Conservation (phyloP, 2,797 vertebrate species). For the Apodemus agrarius region DNA sequence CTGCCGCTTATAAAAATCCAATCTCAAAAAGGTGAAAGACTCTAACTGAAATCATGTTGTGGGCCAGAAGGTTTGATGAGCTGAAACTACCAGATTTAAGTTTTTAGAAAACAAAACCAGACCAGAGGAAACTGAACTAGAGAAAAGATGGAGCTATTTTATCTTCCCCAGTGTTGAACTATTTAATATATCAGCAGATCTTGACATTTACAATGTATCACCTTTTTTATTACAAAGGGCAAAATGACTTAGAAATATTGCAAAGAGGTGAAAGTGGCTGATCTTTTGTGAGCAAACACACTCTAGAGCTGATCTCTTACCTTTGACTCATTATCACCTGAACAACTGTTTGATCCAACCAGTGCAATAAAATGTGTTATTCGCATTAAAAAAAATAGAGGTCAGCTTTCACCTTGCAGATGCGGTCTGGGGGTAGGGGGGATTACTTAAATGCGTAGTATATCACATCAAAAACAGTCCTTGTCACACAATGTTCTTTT, state of each 20-base stretch:
- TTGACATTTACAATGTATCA: constrained; percentile 52
- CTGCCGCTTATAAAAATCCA: background rate
- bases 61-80: constrained; percentile 10
- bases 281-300: constrained; percentile 28
- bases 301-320: background rate
- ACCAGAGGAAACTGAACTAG: background rate
- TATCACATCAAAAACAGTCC: background rate
- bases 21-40: constrained; percentile 5
- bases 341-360: constrained; percentile 2
- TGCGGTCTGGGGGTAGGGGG: background rate
- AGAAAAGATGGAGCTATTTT: background rate
- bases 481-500: background rate
- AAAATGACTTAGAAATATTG: constrained; percentile 38
- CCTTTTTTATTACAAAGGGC: constrained; percentile 34
- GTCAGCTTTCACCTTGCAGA: constrained; percentile 30
- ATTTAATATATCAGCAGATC: constrained; percentile 15
- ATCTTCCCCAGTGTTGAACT: constrained; percentile 32
- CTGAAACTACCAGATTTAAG: constrained; percentile 25
- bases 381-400: background rate
- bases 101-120: constrained; percentile 17
- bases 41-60: background rate
- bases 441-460: constrained; percentile 15
- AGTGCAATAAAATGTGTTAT: background rate
- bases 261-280: constrained; percentile 25
- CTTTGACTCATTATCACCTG: constrained; percentile 32